These are phyloP conservation scores for Paracyprichromis sp. DNA, from an alignment of 2,113 vertebrate genomes.

Conservation along the genomic window DNA sequence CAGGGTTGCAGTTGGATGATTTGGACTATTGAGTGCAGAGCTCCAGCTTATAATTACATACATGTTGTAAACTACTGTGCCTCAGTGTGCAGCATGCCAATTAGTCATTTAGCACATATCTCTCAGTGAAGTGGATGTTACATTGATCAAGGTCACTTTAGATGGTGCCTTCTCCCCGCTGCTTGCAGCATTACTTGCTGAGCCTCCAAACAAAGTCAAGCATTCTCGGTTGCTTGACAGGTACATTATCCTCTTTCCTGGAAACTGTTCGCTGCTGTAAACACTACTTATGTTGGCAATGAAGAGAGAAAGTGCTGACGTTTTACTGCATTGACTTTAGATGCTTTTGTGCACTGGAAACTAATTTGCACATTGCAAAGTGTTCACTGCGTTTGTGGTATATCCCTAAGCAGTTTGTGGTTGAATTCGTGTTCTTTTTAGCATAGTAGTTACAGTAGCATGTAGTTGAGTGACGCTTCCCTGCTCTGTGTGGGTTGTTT, in stretches of 20 bases:
- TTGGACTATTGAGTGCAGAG: background rate
- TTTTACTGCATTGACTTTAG: background rate
- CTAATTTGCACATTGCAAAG: background rate
- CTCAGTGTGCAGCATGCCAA: slow-evolving; percentile 2
- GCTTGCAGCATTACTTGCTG: slow-evolving; percentile 7
- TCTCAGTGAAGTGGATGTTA: background rate
- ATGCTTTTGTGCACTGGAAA: background rate
- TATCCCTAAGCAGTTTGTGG: background rate
- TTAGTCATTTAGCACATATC: slow-evolving; percentile 3
- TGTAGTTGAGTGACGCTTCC: background rate
- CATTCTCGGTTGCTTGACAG: background rate
- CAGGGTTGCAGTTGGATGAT: background rate
- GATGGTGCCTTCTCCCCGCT: background rate
- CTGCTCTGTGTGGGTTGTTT: background rate
- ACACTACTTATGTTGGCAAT: background rate
- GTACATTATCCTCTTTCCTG: background rate
- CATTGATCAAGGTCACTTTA: background rate
- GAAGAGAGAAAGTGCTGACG: background rate
- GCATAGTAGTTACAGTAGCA: background rate
- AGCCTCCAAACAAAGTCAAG: background rate
- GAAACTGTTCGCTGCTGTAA: background rate
- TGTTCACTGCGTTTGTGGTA: background rate
- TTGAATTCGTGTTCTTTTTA: background rate
- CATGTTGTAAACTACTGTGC: background rate
- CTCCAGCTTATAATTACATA: background rate